Evolutionary conservation across 2,113 vertebrate species (phyloP), one percentile per base, ranked within the genome.

Genomic region (Crypturellus undulatus): DNA sequence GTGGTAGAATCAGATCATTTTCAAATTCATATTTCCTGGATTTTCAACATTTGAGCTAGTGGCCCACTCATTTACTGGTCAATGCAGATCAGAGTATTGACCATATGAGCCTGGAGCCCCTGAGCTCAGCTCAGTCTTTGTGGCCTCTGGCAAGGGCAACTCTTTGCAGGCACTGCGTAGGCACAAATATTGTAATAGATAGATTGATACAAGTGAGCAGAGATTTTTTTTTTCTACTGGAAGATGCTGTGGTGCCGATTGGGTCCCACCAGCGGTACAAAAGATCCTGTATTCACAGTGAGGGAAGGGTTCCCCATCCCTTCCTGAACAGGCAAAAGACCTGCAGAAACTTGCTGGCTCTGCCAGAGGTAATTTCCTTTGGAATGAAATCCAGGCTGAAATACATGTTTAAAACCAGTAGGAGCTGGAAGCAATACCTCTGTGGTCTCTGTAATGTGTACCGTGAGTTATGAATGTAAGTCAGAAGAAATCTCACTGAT

Each of bases 371-470:
- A n/a, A 69, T 84, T 89, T 94, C 83, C 65, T 92, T 67, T 79
- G 67, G 70, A 79, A 96, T 32, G 62, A 92, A 84, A 91, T 71
- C 62, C 34, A 76, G 43, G 34, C 63, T 89, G 73, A 95, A 93
- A 89, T 79, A 1, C 40, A 40, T 81, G 56, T 92, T 79, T 87
- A 84, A 87, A 79, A 45, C 17, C 25, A 63, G 43, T 73, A 69
- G 60, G 67, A 90, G 28, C 83, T 90, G 82, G 69, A 75, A 93
- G 79, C 56, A 60, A 84, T 68, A 52, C 18, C 13, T 2, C 1
- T 15, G 73, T 90, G 58, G 52, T 92, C 72, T 81, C 85, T 90
- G 51, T 75, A 90, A 86, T 81, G 56, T 86, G 84, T 76, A 86
- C 19, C 15, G 13, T 40, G 51, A 89, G 43, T 84, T 84, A 90